Evolutionary conservation across 1,140 invertebrate species (phyloP), one percentile per base, ranked within the genome.

Genomic region (Bombus sibiricus): DNA sequence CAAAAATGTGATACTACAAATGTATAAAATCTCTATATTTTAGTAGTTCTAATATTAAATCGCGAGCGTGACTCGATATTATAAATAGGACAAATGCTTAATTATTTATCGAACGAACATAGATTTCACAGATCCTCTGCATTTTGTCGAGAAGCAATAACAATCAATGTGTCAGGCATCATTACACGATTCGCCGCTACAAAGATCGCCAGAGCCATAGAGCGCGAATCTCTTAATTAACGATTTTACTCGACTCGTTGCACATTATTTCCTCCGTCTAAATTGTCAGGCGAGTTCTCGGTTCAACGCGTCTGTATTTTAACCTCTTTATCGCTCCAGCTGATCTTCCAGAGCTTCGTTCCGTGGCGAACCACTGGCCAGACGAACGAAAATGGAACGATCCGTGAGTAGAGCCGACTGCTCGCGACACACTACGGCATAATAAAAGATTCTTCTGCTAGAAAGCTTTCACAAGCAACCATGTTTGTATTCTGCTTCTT

Each of bases 221-320:
- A 77, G 80, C 76, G 53, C 53, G 64, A 64, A 86, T 64, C 68
- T 82, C 83, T 86, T 89, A 89, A 89, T 89, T 89, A 89, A 86
- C 80, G 85, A 89, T 89, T 89, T 86, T 80, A 80, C 57, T 86
- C 84, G 87, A 76, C 76, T 84, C 84, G 76, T 80, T 81, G 84
- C 79, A 39, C 84, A 76, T 86, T 89, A 86, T 72, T 85, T 85
- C 82, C 32, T 78, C 68, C 34, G 68, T 83, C 84, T 80, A 89
- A 89, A 89, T 89, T 89, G 88, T 53, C 32, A 64, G 34, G 77
- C 66, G 59, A 89, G 87, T 72, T 88, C 80, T 86, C 83, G 75
- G 66, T 79, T 86, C 72, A 66, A 89, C 76, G 79, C 80, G 87
- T 4, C 80, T 59, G 39, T 83, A 83, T 89, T 89, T 89, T 69